Evolutionary conservation across 1,140 invertebrate species (phyloP).

Genomic region (Papilio aristodemus): DNA sequence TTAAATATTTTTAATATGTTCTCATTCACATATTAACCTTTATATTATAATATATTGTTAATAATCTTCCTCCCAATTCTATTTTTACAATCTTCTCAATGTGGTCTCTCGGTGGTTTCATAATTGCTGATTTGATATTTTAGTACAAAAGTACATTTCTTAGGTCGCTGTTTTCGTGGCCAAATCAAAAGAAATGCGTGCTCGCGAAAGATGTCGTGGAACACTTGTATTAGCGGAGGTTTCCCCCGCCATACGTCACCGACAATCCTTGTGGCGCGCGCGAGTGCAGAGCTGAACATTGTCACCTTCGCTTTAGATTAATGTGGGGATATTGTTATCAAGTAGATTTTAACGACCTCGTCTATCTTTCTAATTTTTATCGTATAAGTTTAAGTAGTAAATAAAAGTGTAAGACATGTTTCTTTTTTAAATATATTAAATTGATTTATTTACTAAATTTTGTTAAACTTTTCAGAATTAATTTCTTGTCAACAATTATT

Average conservation of each 20-base stretch:
- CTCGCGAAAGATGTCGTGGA: conserved; percentile 48
- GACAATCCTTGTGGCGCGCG: conserved; percentile 54
- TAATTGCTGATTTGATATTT: no score
- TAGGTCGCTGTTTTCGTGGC: conserved; percentile 39
- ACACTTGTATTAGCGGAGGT: conserved; percentile 55
- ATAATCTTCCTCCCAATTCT: no score
- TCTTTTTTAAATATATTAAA: no score
- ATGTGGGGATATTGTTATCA: conserved; percentile 19
- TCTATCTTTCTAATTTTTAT: conserved; percentile 3
- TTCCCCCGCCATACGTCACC: conserved; percentile 59
- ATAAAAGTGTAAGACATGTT: background rate
- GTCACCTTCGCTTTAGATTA: conserved; percentile 26
- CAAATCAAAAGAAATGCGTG: conserved; percentile 40
- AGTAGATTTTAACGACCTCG: conserved; percentile 18
- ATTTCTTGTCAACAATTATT: no score
- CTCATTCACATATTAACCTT: no score
- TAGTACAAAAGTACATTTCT: background rate
- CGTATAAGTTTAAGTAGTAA: background rate
- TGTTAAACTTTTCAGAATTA: no score
- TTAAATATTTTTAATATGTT: no score
- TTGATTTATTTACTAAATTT: no score
- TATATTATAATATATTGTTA: no score
- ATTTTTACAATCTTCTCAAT: no score
- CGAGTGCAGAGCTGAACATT: conserved; percentile 38
- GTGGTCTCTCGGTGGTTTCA: no score